Evolutionary conservation across 2,113 vertebrate genomes (phyloP).

Genomic region (Anguilla japonica): DNA sequence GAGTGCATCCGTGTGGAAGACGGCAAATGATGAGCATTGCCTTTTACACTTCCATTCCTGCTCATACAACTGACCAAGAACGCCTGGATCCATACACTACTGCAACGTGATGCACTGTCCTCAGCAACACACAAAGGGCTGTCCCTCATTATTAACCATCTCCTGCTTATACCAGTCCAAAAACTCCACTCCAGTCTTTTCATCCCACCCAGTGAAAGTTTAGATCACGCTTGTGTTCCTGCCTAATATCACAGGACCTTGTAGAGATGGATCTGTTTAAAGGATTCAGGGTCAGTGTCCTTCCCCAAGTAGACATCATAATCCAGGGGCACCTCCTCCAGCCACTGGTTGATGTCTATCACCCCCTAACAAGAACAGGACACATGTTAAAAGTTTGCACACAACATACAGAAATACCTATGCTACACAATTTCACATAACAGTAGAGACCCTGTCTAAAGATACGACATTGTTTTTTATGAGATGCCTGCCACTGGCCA

Average conservation of each 20-base stretch:
- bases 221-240: background rate
- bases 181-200: background rate
- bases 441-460: too few species aligned
- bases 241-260: conserved; percentile 69
- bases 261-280: conserved; percentile 88
- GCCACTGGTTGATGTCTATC: conserved; percentile 73
- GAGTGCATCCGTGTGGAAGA: too few species aligned
- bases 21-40: background rate
- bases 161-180: background rate
- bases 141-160: background rate
- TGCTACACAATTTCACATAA: too few species aligned
- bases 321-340: conserved; percentile 81
- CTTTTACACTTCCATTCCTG: background rate
- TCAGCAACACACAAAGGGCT: background rate
- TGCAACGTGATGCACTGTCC: background rate
- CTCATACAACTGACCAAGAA: background rate
- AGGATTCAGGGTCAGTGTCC: conserved; percentile 75
- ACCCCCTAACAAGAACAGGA: conserved; percentile 58
- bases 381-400: background rate
- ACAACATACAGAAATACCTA: too few species aligned
- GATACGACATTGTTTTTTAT: too few species aligned
- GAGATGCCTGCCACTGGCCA: too few species aligned
- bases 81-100: background rate
- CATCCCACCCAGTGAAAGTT: background rate
- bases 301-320: conserved; percentile 70